Base-by-base conservation (phyloP, 2,888 invertebrate genomes). In the Lymantria dispar region DNA sequence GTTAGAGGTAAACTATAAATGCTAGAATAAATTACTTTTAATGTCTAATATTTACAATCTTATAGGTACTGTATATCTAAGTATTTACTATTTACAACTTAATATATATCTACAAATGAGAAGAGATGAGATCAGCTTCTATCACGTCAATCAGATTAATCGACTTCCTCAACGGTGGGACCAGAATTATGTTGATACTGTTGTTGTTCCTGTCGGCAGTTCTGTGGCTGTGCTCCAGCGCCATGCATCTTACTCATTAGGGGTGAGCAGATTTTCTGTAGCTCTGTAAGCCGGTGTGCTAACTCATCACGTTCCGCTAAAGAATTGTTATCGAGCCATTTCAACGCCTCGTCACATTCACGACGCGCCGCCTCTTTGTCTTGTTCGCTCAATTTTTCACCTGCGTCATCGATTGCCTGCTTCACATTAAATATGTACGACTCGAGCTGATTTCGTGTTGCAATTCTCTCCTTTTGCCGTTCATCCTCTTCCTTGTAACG, bases 401-500 rank as follows among this genome's bases (percentile, higher is more conserved):
- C 90, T 15, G 93, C 91, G 11, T 94, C 94, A 11, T 94, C 93
- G 36, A 93, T 75, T 1, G 95, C 94, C 73, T 95, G 95, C 64
- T 94, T 94, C 49, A 95, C 94, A 58, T 92, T 92, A 82, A 94
- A 96, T 13, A 94, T 90, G 78, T 96, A 96, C 45, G 92, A 85
- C 76, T 96, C 96, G 0, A 97, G 87, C 58, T 93, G 92, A 83
- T 97, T 97, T 54, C 95, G 93, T 9, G 95, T 92, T 0, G 92
- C 77, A n/a, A 96, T 93, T 39, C 94, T 89, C 62, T 95, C 93
- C 9, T 93, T 87, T 63, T 95, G 95, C 68, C 93, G 92, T 52
- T 94, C 94, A 69, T 96, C 96, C 68, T 95, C 95, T 37, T 94
- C 95, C 42, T 93, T 93, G 82, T 95, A 96, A 46, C 85, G 90